phyloP scores from a whole-genome alignment of 2,797 vertebrate genomes.

The Bradypodion ventrale region DNA sequence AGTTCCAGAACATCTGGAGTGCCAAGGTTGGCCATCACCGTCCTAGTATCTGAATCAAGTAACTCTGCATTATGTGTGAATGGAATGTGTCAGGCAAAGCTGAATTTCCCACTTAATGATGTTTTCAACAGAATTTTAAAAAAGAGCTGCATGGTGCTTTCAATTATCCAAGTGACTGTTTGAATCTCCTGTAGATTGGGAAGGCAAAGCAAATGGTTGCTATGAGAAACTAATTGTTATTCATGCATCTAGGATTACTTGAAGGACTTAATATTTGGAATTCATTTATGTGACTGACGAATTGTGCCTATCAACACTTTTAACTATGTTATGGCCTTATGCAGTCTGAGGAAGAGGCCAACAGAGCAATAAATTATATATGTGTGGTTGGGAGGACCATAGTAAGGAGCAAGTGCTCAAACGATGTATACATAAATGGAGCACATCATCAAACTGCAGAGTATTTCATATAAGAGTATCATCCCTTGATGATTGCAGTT shows the following conservation, averaged over 20 bases:
- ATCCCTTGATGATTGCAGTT: neutral
- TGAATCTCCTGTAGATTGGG: slow-evolving; percentile 21
- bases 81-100: neutral
- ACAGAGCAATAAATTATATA: neutral
- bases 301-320: neutral
- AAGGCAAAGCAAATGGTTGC: slow-evolving; percentile 47
- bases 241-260: slow-evolving; percentile 32
- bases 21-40: no score
- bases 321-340: neutral
- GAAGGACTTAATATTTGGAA: neutral
- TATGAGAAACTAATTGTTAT: slow-evolving; percentile 37
- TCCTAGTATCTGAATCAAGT: neutral
- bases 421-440: neutral
- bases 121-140: neutral
- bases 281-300: neutral
- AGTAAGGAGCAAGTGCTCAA: neutral
- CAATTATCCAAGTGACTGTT: slow-evolving; percentile 23
- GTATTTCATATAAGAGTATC: neutral
- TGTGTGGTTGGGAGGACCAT: neutral
- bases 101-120: neutral
- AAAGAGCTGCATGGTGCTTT: slow-evolving; percentile 12
- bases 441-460: neutral
- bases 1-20: no score
- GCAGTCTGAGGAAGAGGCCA: rapidly evolving
- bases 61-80: no score